Evolutionary conservation across 1,140 invertebrate genomes (phyloP).

Genomic region (Wiebesia pumilae): DNA sequence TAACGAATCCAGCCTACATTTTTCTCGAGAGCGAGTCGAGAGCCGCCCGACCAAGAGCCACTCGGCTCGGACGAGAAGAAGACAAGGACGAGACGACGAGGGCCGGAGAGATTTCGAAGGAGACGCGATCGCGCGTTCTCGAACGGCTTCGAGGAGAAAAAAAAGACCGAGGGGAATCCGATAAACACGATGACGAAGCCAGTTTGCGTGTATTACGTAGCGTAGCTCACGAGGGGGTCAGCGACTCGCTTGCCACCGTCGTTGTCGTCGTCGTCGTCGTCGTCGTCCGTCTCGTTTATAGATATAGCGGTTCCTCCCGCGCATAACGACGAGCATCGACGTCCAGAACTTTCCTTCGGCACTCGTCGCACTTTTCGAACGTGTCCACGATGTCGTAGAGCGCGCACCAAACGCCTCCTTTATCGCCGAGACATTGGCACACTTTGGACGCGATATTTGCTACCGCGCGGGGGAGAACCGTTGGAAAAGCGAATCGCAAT

Average conservation of each 20-base stretch:
- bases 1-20: conserved; percentile 29
- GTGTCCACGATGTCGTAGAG: conserved; percentile 1
- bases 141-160: conserved; percentile 2
- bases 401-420: background rate
- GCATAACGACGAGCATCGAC: conserved; percentile 53
- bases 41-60: background rate
- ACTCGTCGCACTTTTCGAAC: background rate
- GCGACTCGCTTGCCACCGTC: conserved; percentile 20
- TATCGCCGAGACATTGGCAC: conserved; percentile 12
- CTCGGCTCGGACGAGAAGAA: background rate
- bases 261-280: background rate
- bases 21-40: background rate
- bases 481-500: background rate
- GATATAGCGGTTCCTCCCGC: conserved; percentile 60
- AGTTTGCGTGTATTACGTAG: conserved; percentile 50
- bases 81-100: background rate
- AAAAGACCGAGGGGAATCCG: conserved; percentile 34
- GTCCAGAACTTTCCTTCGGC: conserved; percentile 53
- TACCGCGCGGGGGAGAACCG: background rate
- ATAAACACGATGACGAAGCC: conserved; percentile 50
- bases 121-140: conserved; percentile 36
- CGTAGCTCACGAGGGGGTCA: conserved; percentile 30
- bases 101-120: conserved; percentile 5
- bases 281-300: conserved; percentile 46
- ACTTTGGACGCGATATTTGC: conserved; percentile 1